Evolutionary conservation across 2,113 vertebrate species (phyloP), one percentile per base, ranked within the genome.

Genomic region (Proteles cristata): DNA sequence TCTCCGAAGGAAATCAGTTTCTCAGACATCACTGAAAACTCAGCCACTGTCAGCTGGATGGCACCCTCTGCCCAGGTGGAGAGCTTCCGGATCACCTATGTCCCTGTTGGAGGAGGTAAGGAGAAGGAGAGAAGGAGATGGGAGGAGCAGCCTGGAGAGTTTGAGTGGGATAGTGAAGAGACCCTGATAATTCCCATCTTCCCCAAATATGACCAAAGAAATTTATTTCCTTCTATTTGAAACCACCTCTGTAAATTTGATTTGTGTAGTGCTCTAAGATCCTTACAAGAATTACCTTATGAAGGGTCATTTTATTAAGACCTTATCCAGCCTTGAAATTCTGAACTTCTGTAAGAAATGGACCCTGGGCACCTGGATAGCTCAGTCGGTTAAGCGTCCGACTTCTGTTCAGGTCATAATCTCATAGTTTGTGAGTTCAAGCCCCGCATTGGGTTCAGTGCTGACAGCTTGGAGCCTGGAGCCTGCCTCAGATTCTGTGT

Each of bases 21-120:
- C 98, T 99, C 99, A 7, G 99, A 99, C 83, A 99, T 99, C 97
- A 99, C 99, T 0, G 99, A 99, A 98, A 99, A 99, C 0, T 98
- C 99, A 0, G 99, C 99, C 91, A 99, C 99, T 0, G 99, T 99
- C 93, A 99, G 99, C 98, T 99, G 99, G 99, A 98, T 97, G 3
- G 97, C 99, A 0, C 99, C 99, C 0, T 98, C 98, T 28, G 98
- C 98, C 48, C 99, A 98, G 0, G 99, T 99, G 96, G 99, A 99
- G 88, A 99, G 87, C 97, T 99, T 99, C 98, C 98, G 98, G 31
- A 98, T 99, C 93, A 99, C 99, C 45, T 99, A 99, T 0, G 97
- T 99, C 19, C 99, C 99, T 0, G 43, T 99, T 48, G 97, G 99
- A 10, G 99, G 99, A 99, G 99, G 99, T 99, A 96, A 98, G 99